These are phyloP conservation scores for Parus major DNA, from an alignment of 2,113 vertebrate genomes.

Conservation along the genomic window DNA sequence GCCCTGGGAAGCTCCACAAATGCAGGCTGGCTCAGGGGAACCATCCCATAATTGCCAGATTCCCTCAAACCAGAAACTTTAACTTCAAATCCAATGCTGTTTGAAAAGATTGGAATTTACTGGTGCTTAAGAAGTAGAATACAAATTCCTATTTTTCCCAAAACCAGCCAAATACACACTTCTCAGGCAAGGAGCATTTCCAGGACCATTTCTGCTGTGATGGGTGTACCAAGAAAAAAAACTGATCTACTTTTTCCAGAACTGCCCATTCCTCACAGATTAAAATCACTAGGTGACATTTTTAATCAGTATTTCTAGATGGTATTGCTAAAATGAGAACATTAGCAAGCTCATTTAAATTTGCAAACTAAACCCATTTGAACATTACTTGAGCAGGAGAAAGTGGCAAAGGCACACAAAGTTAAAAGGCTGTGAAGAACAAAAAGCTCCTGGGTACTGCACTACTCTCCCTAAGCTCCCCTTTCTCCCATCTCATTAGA, in stretches of 20 bases:
- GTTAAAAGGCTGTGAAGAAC: not conserved
- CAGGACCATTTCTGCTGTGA: not conserved
- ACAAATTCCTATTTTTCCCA: not conserved
- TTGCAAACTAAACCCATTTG: conserved; percentile 12
- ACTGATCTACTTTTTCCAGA: not conserved
- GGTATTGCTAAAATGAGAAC: not conserved
- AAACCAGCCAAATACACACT: not conserved
- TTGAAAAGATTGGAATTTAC: not conserved
- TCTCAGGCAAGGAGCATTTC: not conserved
- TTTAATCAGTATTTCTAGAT: not conserved
- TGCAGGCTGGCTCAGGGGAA: not conserved
- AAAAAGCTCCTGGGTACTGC: not conserved
- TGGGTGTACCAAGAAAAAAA: not conserved
- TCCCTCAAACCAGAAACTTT: not conserved
- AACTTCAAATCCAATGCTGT: not conserved
- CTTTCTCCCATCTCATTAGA: not conserved
- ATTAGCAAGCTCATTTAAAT: conserved; percentile 13
- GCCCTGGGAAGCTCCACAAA: not conserved
- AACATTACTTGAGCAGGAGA: not conserved
- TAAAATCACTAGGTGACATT: not conserved
- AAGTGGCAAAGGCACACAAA: not conserved
- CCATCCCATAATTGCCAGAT: not conserved
- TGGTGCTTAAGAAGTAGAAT: not conserved
- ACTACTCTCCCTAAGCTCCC: not conserved
- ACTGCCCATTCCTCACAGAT: not conserved